phyloP scores from a whole-genome alignment of 2,888 invertebrate genomes.

The Byasa hedistus region DNA sequence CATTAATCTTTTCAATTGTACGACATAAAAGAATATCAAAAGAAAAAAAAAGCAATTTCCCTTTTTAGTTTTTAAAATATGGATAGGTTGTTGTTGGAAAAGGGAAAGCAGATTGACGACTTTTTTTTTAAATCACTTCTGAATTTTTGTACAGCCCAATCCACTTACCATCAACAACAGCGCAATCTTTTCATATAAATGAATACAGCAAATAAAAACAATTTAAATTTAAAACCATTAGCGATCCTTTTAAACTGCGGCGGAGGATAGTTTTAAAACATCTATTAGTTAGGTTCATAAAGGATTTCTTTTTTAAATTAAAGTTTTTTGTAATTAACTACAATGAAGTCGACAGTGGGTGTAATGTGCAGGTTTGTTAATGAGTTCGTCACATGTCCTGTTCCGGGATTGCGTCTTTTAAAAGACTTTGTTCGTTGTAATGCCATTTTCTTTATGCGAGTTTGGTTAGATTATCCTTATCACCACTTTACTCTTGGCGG shows the following conservation, averaged over 20 bases:
- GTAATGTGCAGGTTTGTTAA: not conserved
- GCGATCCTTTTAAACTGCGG: not conserved
- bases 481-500: too few relatives aligned
- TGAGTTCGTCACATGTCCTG: not conserved
- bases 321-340: not conserved
- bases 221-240: constrained; percentile 13
- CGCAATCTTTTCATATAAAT: constrained; percentile 1
- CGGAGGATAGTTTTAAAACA: not conserved
- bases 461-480: too few relatives aligned
- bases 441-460: too few relatives aligned
- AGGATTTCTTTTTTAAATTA: not conserved
- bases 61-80: not conserved
- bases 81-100: not conserved
- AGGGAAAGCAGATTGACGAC: not conserved
- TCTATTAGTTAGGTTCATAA: not conserved
- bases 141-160: not conserved
- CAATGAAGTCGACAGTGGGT: not conserved
- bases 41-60: not conserved
- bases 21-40: constrained; percentile 6
- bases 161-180: not conserved
- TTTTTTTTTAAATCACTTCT: not conserved
- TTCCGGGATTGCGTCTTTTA: not conserved
- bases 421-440: too few relatives aligned
- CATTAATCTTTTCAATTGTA: constrained; percentile 5
- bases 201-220: constrained; percentile 11